Evolutionary conservation across 2,888 invertebrate genomes (phyloP), one percentile per base, ranked within the genome.

Genomic region (Cepaea hortensis): DNA sequence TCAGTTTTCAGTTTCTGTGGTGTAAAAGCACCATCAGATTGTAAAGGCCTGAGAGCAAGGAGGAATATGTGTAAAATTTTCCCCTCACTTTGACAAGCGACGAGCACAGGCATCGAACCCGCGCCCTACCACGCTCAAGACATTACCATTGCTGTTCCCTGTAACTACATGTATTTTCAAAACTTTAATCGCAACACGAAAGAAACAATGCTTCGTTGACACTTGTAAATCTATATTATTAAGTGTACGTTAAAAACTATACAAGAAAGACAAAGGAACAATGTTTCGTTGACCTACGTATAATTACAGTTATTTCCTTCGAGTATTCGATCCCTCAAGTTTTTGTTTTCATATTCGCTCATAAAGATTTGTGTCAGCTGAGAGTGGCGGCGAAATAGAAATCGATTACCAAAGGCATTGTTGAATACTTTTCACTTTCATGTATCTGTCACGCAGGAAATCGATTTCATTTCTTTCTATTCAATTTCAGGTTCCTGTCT

Each of bases 301-400:
- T 72, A 72, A 72, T 77, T 77, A 9, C 77, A 6, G 15, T 77
- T 55, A n/a, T 55, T 77, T 77, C 9, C n/a, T 77, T 77, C 3
- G 55, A 77, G 23, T 20, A 55, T 61, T 77, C 55, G n/a, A 55
- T 76, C 4, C 55, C 46, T 4, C 23, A n/a, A 9, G 0, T 11
- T n/a, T 55, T 55, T 76, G 76, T 50, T 48, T 3, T 77, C 11
- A 77, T n/a, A 55, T 77, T 61, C 55, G 11, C n/a, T 55, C n/a
- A 23, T 3, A 77, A 77, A n/a, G 55, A 55, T 77, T 77, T n/a
- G 50, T 76, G 4, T 23, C 55, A 23, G 13, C 50, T n/a, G 55
- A n/a, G 77, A 61, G 23, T 77, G 20, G 20, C 3, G 20, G 9
- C n/a, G 13, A 20, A 72, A 11, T n/a, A 55, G 77, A 77, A 55